These are phyloP conservation scores for Lepidostoma basale DNA, from an alignment of 1,140 invertebrate genomes.

Conservation along the genomic window DNA sequence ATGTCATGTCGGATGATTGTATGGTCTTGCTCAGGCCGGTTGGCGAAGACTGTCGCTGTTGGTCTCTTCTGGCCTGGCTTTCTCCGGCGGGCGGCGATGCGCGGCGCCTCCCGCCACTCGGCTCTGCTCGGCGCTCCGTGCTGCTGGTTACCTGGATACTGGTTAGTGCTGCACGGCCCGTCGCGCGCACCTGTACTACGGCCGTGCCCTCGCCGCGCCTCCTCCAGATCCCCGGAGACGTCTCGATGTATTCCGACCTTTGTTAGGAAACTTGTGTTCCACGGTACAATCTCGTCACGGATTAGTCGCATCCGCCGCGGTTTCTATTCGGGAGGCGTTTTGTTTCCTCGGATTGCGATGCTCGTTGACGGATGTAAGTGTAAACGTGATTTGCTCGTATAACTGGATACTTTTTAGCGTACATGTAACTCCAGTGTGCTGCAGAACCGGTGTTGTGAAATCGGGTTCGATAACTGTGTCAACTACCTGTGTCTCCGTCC, in stretches of 20 bases:
- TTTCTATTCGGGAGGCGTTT: background rate
- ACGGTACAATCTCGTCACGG: background rate
- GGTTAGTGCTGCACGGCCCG: conserved; percentile 11
- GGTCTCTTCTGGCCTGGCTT: conserved; percentile 7
- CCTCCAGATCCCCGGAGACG: too few relatives aligned
- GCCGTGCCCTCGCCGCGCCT: background rate
- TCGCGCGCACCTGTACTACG: conserved; percentile 20
- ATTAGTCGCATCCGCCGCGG: background rate
- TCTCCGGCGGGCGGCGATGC: conserved; percentile 23
- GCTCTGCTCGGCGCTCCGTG: background rate
- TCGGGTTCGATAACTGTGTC: conserved; percentile 27
- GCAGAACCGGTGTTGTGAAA: conserved; percentile 27
- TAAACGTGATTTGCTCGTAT: background rate
- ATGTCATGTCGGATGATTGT: too few relatives aligned
- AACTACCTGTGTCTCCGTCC: conserved; percentile 11
- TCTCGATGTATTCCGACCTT: too few relatives aligned
- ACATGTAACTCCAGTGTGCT: conserved; percentile 7
- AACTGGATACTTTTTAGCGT: background rate
- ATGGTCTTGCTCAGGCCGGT: too few relatives aligned
- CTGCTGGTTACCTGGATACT: background rate
- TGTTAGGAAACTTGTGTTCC: background rate
- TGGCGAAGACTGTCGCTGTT: too few relatives aligned
- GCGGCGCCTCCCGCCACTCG: conserved; percentile 14
- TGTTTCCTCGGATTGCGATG: too few relatives aligned
- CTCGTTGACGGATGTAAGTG: background rate